A percentile compares a stretch with the other conserved stretches of the same genome.
Evolutionary conservation across 2,797 vertebrate genomes (phyloP).

Genomic region (Channa striata): DNA sequence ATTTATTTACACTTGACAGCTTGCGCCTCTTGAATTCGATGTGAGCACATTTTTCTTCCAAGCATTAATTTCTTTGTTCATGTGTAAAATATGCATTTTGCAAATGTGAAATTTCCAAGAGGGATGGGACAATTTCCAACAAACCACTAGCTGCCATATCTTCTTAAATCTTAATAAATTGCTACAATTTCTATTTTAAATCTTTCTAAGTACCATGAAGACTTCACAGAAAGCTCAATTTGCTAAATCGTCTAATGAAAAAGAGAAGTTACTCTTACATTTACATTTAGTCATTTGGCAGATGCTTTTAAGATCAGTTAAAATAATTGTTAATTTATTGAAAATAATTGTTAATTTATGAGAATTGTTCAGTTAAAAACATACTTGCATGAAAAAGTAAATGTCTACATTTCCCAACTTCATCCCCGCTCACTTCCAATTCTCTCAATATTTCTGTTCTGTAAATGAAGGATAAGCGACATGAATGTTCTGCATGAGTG

Average conservation of each 20-base stretch:
- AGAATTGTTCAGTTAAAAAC: background rate
- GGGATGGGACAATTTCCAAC: conserved; percentile 13
- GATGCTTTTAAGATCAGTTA: no score
- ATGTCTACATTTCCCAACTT: background rate
- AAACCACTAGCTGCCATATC: conserved; percentile 3
- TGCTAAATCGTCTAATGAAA: no score
- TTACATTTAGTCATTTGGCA: no score
- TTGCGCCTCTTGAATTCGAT: conserved; percentile 63
- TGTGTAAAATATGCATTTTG: conserved; percentile 40
- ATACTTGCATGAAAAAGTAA: background rate
- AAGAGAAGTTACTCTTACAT: no score
- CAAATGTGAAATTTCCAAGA: conserved; percentile 26
- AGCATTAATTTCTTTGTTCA: conserved; percentile 52
- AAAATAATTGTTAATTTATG: no score
- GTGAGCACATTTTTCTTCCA: conserved; percentile 46
- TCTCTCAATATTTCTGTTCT: conserved; percentile 32
- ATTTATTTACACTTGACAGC: conserved; percentile 74
- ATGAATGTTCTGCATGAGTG: conserved; percentile 36
- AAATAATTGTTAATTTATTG: no score
- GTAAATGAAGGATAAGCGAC: conserved; percentile 46
- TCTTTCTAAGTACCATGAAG: conserved; percentile 4
- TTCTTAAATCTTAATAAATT: conserved; percentile 1
- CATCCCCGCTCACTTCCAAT: conserved; percentile 39
- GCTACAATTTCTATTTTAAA: conserved; percentile 1
- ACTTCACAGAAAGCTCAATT: background rate